These are phyloP conservation scores for Ondatra zibethicus DNA, from an alignment of 2,113 vertebrate species.

Conservation along the genomic window DNA sequence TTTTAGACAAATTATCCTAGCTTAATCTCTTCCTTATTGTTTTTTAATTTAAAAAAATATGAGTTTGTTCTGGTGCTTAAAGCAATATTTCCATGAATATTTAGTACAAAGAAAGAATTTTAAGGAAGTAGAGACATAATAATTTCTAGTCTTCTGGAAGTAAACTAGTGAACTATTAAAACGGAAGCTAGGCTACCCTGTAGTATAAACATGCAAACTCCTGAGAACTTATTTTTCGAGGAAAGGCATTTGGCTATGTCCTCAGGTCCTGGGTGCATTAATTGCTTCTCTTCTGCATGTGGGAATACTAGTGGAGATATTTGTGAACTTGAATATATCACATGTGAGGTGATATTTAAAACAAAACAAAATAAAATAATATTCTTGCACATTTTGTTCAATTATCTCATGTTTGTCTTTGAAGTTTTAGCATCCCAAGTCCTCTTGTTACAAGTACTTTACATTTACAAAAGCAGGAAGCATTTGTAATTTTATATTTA, in stretches of 20 bases:
- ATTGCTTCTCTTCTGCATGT: neutral
- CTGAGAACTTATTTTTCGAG: neutral
- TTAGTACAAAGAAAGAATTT: constrained; percentile 12
- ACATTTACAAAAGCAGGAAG: neutral
- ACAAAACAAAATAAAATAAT: neutral
- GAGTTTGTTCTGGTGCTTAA: neutral
- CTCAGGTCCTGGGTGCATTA: neutral
- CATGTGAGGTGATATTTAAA: neutral
- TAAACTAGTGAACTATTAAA: neutral
- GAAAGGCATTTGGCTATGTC: neutral
- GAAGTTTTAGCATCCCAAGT: neutral
- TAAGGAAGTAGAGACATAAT: neutral
- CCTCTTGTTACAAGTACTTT: neutral
- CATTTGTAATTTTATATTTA: neutral
- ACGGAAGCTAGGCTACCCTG: neutral
- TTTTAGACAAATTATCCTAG: neutral
- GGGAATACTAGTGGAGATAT: neutral
- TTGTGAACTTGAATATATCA: neutral
- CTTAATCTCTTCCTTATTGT: neutral
- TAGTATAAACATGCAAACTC: neutral
- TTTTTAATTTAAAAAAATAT: neutral
- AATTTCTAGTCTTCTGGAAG: neutral
- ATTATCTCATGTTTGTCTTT: neutral
- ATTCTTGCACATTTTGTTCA: neutral
- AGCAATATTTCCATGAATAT: constrained; percentile 8